phyloP scores from a whole-genome alignment of 2,888 invertebrate species.

The Eupithecia pulchellata region DNA sequence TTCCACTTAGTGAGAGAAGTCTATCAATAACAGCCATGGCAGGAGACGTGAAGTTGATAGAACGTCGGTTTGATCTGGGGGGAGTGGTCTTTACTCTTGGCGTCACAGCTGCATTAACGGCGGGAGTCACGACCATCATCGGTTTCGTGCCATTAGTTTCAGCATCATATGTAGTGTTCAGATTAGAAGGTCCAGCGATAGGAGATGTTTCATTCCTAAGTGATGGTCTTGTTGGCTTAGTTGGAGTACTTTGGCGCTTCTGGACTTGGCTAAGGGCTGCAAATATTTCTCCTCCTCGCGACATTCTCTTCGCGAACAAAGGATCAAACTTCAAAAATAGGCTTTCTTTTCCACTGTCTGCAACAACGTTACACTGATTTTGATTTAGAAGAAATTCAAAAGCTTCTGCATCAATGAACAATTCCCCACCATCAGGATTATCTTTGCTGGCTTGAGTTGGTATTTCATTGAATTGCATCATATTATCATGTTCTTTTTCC shows the following conservation, averaged over 20 bases:
- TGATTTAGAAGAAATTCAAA: conserved; percentile 78
- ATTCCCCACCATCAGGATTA: conserved; percentile 64
- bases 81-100: conserved; percentile 70
- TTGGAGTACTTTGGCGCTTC: conserved; percentile 70
- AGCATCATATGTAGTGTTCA: conserved; percentile 52
- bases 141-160: conserved; percentile 66
- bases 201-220: conserved; percentile 48
- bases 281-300: conserved; percentile 64
- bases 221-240: conserved; percentile 51
- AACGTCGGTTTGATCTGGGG: conserved; percentile 70
- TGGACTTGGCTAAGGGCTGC: conserved; percentile 65
- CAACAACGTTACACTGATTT: conserved; percentile 68
- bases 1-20: conserved; percentile 75
- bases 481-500: conserved; percentile 58
- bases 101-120: conserved; percentile 68
- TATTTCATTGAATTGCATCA: conserved; percentile 65
- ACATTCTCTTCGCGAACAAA: conserved; percentile 72
- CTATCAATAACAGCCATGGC: conserved; percentile 83
- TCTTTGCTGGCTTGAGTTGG: conserved; percentile 58
- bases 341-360: conserved; percentile 79
- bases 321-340: conserved; percentile 80
- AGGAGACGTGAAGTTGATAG: conserved; percentile 77
- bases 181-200: conserved; percentile 58
- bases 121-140: conserved; percentile 79
- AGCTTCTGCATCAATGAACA: conserved; percentile 80